Evolutionary conservation across 2,888 invertebrate species (phyloP).

Genomic region (Campoplex nolae): DNA sequence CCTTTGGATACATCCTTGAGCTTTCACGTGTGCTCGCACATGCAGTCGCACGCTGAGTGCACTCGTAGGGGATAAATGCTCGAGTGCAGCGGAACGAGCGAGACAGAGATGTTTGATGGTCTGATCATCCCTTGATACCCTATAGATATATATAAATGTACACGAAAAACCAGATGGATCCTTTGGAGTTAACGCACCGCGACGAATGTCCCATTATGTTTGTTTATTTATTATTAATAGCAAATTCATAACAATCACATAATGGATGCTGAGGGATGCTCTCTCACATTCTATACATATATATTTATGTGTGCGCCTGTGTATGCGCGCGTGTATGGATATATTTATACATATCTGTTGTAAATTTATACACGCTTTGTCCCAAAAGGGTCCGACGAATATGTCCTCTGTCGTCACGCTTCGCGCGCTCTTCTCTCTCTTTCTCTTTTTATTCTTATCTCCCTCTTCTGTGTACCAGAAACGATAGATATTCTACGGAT

Average conservation of each 20-base stretch:
- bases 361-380: constrained; percentile 66
- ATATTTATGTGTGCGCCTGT: constrained; percentile 50
- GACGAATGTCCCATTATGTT: constrained; percentile 82
- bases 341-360: constrained; percentile 39
- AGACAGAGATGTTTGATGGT: constrained; percentile 42
- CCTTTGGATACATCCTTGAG: constrained; percentile 30
- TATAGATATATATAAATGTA: neutral
- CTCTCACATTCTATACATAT: constrained; percentile 27
- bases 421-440: constrained; percentile 67
- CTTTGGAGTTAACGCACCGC: constrained; percentile 81
- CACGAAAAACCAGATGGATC: constrained; percentile 81
- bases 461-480: constrained; percentile 28
- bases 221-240: constrained; percentile 84
- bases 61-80: constrained; percentile 30
- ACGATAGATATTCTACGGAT: constrained; percentile 73
- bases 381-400: constrained; percentile 70
- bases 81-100: constrained; percentile 37
- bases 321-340: neutral
- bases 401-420: constrained; percentile 79
- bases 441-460: constrained; percentile 40
- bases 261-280: constrained; percentile 74
- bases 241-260: constrained; percentile 84
- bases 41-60: constrained; percentile 60
- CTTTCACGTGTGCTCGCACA: constrained; percentile 46
- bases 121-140: neutral